A percentile compares a stretch with the other conserved stretches of the same genome.
phyloP scores from a whole-genome alignment of 2,888 invertebrate genomes.

The Blastobasis adustella region DNA sequence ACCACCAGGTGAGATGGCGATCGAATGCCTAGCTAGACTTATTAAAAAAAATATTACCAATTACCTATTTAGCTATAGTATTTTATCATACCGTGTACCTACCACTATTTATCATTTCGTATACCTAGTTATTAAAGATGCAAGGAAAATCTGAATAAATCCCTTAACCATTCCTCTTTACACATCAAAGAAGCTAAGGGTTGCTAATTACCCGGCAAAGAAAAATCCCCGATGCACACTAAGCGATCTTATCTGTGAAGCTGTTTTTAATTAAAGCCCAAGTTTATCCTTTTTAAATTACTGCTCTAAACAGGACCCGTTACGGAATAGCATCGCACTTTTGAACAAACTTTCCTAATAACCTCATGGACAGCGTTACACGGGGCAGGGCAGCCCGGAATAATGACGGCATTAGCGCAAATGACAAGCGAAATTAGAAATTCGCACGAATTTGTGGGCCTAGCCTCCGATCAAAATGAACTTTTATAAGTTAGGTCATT shows the following conservation, averaged over 20 bases:
- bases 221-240: not conserved
- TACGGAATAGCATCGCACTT: conserved; percentile 8
- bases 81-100: too few species aligned
- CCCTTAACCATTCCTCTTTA: too few species aligned
- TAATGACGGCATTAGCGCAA: conserved; percentile 48
- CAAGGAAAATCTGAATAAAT: too few species aligned
- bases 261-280: conserved; percentile 7
- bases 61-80: too few species aligned
- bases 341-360: conserved; percentile 22
- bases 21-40: too few species aligned
- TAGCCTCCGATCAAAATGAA: conserved; percentile 40
- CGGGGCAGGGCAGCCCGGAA: conserved; percentile 15
- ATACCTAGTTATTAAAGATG: too few species aligned
- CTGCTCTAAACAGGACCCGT: conserved; percentile 3
- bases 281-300: conserved; percentile 7
- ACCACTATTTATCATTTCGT: too few species aligned
- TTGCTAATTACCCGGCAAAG: not conserved
- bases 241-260: not conserved
- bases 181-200: too few species aligned
- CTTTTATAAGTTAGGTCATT: conserved; percentile 11
- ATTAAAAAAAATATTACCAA: too few species aligned
- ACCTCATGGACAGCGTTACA: conserved; percentile 19
- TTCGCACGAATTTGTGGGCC: conserved; percentile 38
- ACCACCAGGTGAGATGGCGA: too few species aligned
- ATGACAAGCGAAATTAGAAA: conserved; percentile 51